Evolutionary conservation across 2,888 invertebrate species (phyloP), one percentile per base, ranked within the genome.

Genomic region (Proisotoma minuta): DNA sequence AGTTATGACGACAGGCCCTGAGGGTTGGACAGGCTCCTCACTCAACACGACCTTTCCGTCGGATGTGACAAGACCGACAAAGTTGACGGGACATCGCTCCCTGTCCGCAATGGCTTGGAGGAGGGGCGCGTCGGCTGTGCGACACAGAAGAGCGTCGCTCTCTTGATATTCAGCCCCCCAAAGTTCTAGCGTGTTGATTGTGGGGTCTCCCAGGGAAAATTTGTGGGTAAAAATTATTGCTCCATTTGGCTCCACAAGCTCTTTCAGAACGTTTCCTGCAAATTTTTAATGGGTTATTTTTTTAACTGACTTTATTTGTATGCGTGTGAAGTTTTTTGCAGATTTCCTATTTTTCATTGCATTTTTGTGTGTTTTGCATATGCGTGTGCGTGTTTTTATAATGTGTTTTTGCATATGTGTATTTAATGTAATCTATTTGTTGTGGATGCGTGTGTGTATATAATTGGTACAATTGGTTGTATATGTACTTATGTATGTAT

Each of bases 81-180:
- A 88, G 74, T 88, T 88, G 0, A 97, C 87, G 0, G 93, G 91
- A 77, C 98, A 97, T 65, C 92, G 84, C 81, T 99, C 98, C 63
- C 98, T 84, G 29, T 81, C 78, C 59, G 91, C 89, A 60, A 98
- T 88, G 66, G 82, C 82, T 62, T 81, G 77, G 2, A 98, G 80
- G 2, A 87, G 72, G 1, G 78, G 74, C 22, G 84, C 81, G 75
- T 90, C 84, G 66, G 87, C 71, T 40, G 85, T 82, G 26, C 81
- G 81, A 72, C 94, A 89, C 1, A 99, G 80, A 66, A 96, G 81
- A 0, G 97, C 98, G 76, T 97, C 86, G 74, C 91, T 95, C 78
- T 97, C 96, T 78, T 97, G 97, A 77, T 97, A 98, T 78, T 98
- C 98, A 0, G 98, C 98, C 0, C 96, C 97, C 98, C 98, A 99